Conservation (phyloP, 2,113 vertebrate genomes). For the Campylorhamphus procurvoides region DNA sequence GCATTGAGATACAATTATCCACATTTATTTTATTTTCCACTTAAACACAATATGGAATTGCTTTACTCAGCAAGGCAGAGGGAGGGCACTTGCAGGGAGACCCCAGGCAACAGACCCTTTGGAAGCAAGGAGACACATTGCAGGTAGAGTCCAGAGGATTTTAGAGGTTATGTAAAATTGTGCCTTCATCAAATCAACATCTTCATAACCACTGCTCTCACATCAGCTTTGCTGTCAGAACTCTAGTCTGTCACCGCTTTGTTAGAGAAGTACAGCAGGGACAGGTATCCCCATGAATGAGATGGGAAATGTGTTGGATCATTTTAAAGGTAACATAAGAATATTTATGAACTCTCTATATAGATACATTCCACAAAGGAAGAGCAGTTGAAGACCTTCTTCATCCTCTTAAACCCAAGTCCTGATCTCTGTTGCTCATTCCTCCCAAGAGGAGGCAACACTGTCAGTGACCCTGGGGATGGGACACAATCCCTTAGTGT, state of each 20-base stretch:
- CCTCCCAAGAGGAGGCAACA: not conserved
- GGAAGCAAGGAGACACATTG: not conserved
- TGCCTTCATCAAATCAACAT: not conserved
- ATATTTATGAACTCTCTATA: not conserved
- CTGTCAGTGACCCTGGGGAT: not conserved
- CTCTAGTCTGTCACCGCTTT: not conserved
- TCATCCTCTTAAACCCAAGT: not conserved
- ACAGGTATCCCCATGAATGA: not conserved
- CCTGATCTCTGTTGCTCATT: not conserved
- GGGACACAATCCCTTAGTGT: not conserved
- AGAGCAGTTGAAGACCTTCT: not conserved
- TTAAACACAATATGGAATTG: not conserved
- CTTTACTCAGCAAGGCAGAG: not conserved
- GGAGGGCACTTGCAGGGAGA: rapidly evolving
- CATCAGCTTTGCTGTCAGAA: not conserved
- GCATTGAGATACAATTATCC: not conserved
- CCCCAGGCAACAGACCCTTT: not conserved
- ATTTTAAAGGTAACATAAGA: not conserved
- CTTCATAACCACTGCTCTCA: not conserved
- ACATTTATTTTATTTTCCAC: not conserved
- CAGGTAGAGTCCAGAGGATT: not conserved
- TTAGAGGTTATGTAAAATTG: not conserved
- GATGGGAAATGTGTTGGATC: not conserved
- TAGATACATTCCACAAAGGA: not conserved
- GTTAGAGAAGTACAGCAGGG: not conserved